These are phyloP conservation scores for Charadrius vociferus DNA, from an alignment of 2,113 vertebrate genomes.

Conservation along the genomic window DNA sequence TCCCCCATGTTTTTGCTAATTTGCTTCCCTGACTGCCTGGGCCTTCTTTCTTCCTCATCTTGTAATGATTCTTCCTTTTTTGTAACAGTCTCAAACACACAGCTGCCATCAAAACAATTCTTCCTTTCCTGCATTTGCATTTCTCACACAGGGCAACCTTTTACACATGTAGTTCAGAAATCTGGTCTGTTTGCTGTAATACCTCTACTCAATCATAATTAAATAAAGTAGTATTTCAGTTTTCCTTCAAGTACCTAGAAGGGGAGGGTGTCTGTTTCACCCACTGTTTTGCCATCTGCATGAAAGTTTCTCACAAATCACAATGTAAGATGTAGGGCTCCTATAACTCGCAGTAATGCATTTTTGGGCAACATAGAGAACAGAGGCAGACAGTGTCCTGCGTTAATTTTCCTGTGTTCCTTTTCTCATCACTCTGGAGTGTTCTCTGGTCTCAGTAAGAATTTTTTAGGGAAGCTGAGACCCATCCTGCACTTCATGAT, in stretches of 20 bases:
- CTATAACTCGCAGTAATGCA: accelerated
- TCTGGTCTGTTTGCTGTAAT: background rate
- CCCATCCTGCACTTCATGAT: background rate
- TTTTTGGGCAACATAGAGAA: background rate
- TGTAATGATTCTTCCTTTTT: slow-evolving; percentile 58
- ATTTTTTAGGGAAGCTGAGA: background rate
- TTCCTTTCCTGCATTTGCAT: slow-evolving; percentile 6
- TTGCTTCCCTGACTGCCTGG: slow-evolving; percentile 5
- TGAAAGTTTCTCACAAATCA: background rate
- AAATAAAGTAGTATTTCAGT: background rate
- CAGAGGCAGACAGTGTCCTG: background rate
- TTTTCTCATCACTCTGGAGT: background rate
- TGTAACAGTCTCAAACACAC: slow-evolving; percentile 18
- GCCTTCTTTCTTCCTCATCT: slow-evolving; percentile 52
- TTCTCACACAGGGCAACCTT: background rate
- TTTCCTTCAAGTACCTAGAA: background rate
- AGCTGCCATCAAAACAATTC: slow-evolving; percentile 37
- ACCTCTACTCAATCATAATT: background rate
- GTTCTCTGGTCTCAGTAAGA: background rate
- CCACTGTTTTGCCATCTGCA: background rate
- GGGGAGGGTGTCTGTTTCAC: background rate
- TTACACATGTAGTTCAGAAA: background rate
- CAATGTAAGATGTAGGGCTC: background rate
- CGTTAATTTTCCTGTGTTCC: background rate
- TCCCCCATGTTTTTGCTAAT: background rate